Percentiles rank a stretch among this genome's conserved stretches.
phyloP scores from a whole-genome alignment of 2,797 vertebrate species.

The Sebastes flavidus region DNA sequence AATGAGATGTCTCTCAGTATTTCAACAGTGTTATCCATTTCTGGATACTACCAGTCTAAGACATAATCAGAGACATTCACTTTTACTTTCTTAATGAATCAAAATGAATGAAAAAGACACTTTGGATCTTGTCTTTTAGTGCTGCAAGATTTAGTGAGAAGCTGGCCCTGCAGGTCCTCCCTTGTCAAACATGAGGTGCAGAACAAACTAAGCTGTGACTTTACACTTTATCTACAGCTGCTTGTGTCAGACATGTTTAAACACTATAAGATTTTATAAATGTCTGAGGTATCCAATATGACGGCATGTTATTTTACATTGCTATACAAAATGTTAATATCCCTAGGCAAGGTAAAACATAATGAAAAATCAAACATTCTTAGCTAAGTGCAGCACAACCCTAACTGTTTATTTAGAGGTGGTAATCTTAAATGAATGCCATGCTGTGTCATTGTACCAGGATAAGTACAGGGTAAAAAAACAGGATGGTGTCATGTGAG shows the following conservation, averaged over 20 bases:
- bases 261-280: not conserved
- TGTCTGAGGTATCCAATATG: not conserved
- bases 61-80: not conserved
- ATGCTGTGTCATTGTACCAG: conserved; percentile 52
- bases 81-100: not conserved
- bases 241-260: conserved; percentile 4
- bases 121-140: not conserved
- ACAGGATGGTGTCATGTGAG: conserved; percentile 79
- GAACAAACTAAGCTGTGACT: conserved; percentile 51
- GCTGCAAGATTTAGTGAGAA: conserved; percentile 8
- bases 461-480: conserved; percentile 56
- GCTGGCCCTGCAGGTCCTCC: conserved; percentile 52
- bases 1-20: not conserved
- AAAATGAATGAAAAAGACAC: not conserved
- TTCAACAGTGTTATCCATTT: not conserved
- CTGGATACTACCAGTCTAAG: not conserved
- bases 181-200: conserved; percentile 70
- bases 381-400: not conserved
- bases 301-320: not conserved
- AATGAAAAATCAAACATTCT: not conserved
- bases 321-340: not conserved
- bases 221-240: conserved; percentile 54
- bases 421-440: not conserved
- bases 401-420: conserved; percentile 17
- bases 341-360: not conserved